phyloP scores from a whole-genome alignment of 2,797 vertebrate species.

The Taenioides sp. region DNA sequence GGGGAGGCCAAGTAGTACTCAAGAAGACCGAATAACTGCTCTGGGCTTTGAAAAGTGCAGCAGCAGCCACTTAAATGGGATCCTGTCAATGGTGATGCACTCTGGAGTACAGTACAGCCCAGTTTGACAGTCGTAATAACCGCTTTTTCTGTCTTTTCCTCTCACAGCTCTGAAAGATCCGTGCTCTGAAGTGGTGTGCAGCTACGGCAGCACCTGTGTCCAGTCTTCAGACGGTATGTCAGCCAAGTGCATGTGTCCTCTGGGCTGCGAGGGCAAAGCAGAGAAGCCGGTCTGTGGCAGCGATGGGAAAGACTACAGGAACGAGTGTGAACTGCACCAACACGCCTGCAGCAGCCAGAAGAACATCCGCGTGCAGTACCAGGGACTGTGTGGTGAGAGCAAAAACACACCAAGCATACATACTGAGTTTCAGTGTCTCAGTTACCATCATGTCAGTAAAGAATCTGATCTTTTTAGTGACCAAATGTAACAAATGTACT shows the following conservation, averaged over 20 bases:
- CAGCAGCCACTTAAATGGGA: slow-evolving; percentile 43
- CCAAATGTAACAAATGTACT: neutral
- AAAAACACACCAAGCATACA: neutral
- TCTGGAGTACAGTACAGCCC: slow-evolving; percentile 29
- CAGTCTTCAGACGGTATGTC: slow-evolving; percentile 85
- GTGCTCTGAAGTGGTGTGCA: slow-evolving; percentile 87
- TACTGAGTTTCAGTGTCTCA: neutral
- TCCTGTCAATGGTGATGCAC: slow-evolving; percentile 46
- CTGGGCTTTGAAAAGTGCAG: slow-evolving; percentile 35
- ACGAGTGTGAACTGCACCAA: slow-evolving; percentile 87
- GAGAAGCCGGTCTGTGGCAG: slow-evolving; percentile 86
- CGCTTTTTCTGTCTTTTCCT: slow-evolving; percentile 19
- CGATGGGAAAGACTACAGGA: slow-evolving; percentile 88
- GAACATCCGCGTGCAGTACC: slow-evolving; percentile 86
- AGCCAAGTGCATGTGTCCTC: slow-evolving; percentile 89
- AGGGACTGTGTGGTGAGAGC: slow-evolving; percentile 87
- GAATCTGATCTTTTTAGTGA: neutral
- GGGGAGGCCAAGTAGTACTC: slow-evolving; percentile 60
- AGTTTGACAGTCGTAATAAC: slow-evolving; percentile 24
- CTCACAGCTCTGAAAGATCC: slow-evolving; percentile 88
- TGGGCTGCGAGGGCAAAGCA: slow-evolving; percentile 73
- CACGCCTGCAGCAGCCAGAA: slow-evolving; percentile 88
- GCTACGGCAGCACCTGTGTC: slow-evolving; percentile 91
- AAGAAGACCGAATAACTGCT: slow-evolving; percentile 45
- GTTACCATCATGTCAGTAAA: neutral